Conservation (phyloP, 2,113 vertebrate genomes). For the Oenanthe oenanthe region DNA sequence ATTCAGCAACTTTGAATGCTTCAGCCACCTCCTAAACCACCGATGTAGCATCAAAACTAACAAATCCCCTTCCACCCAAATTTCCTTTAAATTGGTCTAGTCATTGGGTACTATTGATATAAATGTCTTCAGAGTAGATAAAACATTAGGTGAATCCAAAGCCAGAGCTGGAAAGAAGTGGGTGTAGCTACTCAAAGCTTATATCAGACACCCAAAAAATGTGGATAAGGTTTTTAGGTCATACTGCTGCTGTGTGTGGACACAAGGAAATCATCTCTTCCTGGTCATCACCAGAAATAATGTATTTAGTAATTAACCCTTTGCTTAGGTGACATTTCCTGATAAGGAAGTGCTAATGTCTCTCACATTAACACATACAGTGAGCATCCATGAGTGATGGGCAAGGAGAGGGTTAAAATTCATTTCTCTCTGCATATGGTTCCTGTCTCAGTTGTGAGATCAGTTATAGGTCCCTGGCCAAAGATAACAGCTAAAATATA, state of each 20-base stretch:
- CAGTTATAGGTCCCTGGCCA: constrained; percentile 58
- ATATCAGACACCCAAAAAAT: background rate
- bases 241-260: background rate
- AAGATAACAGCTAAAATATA: constrained; percentile 71
- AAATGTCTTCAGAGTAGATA: background rate
- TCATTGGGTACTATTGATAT: background rate
- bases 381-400: background rate
- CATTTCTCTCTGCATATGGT: constrained; percentile 38
- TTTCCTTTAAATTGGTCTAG: background rate
- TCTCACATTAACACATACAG: constrained; percentile 53
- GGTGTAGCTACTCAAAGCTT: background rate
- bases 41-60: background rate
- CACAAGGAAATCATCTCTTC: background rate
- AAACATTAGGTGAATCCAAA: background rate
- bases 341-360: background rate
- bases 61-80: background rate
- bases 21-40: background rate
- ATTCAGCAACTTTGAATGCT: background rate
- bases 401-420: constrained; percentile 62
- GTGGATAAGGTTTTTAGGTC: background rate
- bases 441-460: constrained; percentile 63
- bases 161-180: background rate
- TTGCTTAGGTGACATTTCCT: background rate
- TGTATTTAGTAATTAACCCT: background rate
- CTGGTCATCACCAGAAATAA: background rate